Evolutionary conservation across 2,888 invertebrate species (phyloP).

Genomic region (Limnephilus marmoratus): DNA sequence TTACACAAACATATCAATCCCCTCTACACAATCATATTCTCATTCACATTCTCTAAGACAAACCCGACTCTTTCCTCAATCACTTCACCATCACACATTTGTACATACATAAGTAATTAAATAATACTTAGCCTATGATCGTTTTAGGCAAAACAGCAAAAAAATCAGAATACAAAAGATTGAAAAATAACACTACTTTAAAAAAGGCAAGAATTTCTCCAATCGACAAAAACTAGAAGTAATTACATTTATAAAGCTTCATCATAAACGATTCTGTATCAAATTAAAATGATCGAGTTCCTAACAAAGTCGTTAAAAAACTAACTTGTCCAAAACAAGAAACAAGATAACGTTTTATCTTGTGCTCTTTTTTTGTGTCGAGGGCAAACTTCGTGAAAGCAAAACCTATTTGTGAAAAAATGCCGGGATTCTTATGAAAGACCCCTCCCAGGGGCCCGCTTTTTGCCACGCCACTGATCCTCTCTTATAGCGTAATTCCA

Average conservation of each 20-base stretch:
- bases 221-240: not conserved
- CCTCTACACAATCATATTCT: too few relatives aligned
- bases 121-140: too few relatives aligned
- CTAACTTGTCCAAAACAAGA: not conserved
- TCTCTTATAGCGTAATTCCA: not conserved
- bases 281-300: not conserved
- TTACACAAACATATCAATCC: too few relatives aligned
- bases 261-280: not conserved
- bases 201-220: too few relatives aligned
- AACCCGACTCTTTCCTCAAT: too few relatives aligned
- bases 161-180: too few relatives aligned
- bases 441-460: not conserved
- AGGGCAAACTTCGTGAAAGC: not conserved
- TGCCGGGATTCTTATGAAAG: not conserved
- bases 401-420: not conserved
- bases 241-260: not conserved
- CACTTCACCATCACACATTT: too few relatives aligned
- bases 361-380: not conserved
- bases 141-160: too few relatives aligned
- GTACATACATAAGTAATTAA: too few relatives aligned
- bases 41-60: too few relatives aligned
- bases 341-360: not conserved
- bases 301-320: not conserved
- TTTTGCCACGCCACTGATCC: not conserved
- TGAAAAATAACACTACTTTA: too few relatives aligned